phyloP scores from a whole-genome alignment of 2,797 vertebrate species.

The Esox lucius region DNA sequence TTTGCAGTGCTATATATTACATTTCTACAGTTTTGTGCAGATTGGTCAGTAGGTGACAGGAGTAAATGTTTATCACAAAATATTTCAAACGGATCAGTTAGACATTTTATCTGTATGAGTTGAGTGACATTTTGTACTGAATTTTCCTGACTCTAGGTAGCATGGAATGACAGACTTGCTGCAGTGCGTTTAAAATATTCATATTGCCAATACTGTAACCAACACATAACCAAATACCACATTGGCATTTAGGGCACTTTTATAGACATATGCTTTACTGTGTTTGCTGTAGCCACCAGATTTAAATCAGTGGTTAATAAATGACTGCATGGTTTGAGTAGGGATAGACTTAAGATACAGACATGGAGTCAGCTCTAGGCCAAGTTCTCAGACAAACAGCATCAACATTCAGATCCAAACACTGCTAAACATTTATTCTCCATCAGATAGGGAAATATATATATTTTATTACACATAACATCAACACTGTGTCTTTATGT shows the following conservation, averaged over 20 bases:
- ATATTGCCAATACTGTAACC: background rate
- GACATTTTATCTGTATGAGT: no score
- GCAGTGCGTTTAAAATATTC: no score
- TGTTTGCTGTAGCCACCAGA: background rate
- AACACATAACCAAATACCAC: background rate
- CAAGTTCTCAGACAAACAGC: background rate
- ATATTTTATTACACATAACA: background rate
- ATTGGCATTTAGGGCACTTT: background rate
- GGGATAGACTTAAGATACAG: background rate
- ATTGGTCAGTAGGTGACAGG: no score
- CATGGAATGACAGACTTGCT: no score
- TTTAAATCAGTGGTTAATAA: background rate
- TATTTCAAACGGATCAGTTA: no score
- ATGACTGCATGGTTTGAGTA: background rate
- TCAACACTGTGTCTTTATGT: background rate
- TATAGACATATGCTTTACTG: background rate
- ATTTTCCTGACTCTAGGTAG: no score
- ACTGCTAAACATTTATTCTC: background rate
- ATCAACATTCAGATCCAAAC: conserved; percentile 1
- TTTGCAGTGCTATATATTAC: no score
- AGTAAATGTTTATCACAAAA: no score
- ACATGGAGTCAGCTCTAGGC: background rate
- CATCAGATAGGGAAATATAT: background rate
- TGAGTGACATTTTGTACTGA: no score
- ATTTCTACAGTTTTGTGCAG: no score